phyloP scores from a whole-genome alignment of 2,888 invertebrate genomes.

The Ferdinandea cuprea region DNA sequence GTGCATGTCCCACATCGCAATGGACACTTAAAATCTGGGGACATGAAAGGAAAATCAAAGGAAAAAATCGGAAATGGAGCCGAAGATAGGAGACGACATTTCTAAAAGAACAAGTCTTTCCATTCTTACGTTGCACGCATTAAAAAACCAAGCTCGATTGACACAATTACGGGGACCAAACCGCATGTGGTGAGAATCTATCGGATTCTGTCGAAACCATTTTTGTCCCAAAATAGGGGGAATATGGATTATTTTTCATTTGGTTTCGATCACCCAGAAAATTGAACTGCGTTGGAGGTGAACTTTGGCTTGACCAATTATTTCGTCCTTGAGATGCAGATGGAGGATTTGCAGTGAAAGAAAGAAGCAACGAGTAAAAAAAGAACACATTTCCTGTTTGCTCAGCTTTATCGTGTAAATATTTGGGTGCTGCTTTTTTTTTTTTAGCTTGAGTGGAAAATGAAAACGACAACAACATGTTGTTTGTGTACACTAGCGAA shows the following conservation, averaged over 20 bases:
- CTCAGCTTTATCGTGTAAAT: conserved; percentile 59
- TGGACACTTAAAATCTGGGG: conserved; percentile 18
- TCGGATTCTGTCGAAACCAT: conserved; percentile 14
- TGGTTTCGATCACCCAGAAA: background rate
- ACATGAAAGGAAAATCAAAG: conserved; percentile 25
- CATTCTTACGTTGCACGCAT: too few species aligned
- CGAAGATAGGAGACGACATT: conserved; percentile 3
- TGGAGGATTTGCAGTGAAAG: background rate
- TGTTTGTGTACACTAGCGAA: conserved; percentile 49
- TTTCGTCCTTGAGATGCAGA: conserved; percentile 48
- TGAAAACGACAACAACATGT: conserved; percentile 66
- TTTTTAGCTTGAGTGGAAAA: conserved; percentile 54
- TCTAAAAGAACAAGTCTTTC: background rate
- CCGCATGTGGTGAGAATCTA: conserved; percentile 37
- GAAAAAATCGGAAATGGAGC: conserved; percentile 26
- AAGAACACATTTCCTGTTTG: conserved; percentile 64
- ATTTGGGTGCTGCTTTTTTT: conserved; percentile 45
- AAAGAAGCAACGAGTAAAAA: background rate
- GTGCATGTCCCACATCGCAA: conserved; percentile 8
- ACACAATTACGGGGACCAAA: conserved; percentile 4
- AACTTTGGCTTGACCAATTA: conserved; percentile 29
- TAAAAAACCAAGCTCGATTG: conserved; percentile 4
- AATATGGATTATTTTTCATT: background rate
- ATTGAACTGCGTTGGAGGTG: conserved; percentile 8
- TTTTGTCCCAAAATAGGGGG: conserved; percentile 1